Conservation (phyloP, 2,113 vertebrate species). For the Platysteira castanea region DNA sequence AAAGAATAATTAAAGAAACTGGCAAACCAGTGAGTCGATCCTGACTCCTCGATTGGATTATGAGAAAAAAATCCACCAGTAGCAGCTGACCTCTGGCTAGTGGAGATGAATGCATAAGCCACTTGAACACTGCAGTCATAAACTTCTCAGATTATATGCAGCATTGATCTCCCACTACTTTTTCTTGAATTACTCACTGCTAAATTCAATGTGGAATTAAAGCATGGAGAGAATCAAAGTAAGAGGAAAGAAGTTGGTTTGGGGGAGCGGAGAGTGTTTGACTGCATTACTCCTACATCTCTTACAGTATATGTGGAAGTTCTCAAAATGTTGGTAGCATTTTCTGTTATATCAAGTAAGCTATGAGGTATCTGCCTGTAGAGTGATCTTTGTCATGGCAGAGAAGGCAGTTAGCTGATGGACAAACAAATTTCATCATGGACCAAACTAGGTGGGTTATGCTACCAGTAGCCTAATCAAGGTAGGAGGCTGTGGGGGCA, state of each 20-base stretch:
- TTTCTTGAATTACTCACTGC: slow-evolving; percentile 23
- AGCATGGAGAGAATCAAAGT: neutral
- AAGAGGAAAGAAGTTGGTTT: neutral
- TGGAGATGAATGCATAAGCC: slow-evolving; percentile 19
- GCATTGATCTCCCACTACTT: slow-evolving; percentile 23
- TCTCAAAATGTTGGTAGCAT: neutral
- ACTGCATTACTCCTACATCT: neutral
- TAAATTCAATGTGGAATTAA: slow-evolving; percentile 33
- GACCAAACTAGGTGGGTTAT: neutral
- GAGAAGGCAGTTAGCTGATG: neutral
- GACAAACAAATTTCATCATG: neutral
- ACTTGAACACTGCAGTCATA: slow-evolving; percentile 34
- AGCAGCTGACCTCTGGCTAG: slow-evolving; percentile 26
- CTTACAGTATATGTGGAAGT: fast-evolving
- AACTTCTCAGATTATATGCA: slow-evolving; percentile 38
- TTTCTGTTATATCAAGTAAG: neutral
- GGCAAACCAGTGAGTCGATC: neutral
- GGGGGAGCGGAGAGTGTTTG: neutral
- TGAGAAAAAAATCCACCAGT: neutral
- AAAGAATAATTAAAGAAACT: slow-evolving; percentile 37
- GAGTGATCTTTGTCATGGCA: neutral
- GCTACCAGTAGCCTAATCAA: neutral
- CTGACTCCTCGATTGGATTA: neutral
- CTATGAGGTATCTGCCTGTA: neutral
- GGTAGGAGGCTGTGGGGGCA: neutral